Conservation (phyloP, 2,888 invertebrate genomes). For the Prosapia bicincta region DNA sequence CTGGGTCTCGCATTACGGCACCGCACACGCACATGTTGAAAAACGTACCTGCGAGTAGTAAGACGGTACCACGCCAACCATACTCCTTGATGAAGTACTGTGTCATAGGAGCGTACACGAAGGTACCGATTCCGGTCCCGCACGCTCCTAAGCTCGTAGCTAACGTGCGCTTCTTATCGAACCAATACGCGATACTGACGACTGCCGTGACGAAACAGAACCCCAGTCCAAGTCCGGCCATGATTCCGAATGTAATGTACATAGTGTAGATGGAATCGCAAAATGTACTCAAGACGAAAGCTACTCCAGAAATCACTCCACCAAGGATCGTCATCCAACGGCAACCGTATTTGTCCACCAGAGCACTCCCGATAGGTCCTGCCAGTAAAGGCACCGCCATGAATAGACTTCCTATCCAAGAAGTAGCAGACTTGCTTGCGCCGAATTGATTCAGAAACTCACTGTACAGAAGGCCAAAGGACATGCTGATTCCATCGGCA, state of each 20-base stretch:
- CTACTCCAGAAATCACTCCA: conserved; percentile 66
- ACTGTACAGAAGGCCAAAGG: conserved; percentile 85
- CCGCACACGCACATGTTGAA: conserved; percentile 84
- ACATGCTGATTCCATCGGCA: conserved; percentile 90
- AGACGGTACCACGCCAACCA: conserved; percentile 81
- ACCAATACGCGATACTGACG: conserved; percentile 89
- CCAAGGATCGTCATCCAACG: conserved; percentile 70
- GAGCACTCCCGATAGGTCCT: conserved; percentile 78
- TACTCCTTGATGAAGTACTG: conserved; percentile 71
- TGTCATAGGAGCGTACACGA: conserved; percentile 82
- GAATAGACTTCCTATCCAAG: conserved; percentile 89
- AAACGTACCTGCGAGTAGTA: conserved; percentile 78
- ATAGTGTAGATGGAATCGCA: conserved; percentile 71
- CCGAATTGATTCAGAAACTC: conserved; percentile 77
- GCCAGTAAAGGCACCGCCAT: conserved; percentile 83
- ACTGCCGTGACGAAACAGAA: conserved; percentile 86
- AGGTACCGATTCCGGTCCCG: conserved; percentile 77
- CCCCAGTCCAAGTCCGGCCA: conserved; percentile 80
- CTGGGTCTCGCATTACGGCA: conserved; percentile 81
- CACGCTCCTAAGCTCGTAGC: conserved; percentile 86
- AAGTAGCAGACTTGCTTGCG: conserved; percentile 78
- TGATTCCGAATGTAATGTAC: conserved; percentile 80
- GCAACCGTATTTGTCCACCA: conserved; percentile 86
- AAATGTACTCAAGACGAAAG: conserved; percentile 68
- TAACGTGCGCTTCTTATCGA: conserved; percentile 80